phyloP scores from a whole-genome alignment of 2,888 invertebrate genomes.

The Synergus itoensis region DNA sequence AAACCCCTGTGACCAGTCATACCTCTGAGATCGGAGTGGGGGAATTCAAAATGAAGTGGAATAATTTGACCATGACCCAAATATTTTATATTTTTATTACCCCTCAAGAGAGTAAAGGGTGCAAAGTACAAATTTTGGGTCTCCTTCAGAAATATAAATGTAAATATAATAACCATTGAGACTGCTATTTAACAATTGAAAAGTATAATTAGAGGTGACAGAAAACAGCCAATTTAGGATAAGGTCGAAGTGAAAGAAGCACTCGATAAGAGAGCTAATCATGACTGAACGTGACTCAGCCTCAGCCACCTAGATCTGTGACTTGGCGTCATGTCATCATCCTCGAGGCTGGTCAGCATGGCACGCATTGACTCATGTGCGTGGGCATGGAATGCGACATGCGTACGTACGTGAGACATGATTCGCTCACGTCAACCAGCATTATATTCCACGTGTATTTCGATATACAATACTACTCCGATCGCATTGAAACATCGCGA shows the following conservation, averaged over 20 bases:
- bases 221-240: constrained; percentile 41
- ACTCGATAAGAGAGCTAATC: constrained; percentile 54
- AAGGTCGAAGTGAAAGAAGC: constrained; percentile 54
- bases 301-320: constrained; percentile 53
- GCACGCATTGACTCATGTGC: constrained; percentile 73
- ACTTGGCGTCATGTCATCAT: constrained; percentile 59
- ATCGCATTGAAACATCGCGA: not conserved
- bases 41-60: too few species aligned
- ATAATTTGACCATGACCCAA: too few species aligned
- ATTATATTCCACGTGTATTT: constrained; percentile 41
- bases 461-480: constrained; percentile 22
- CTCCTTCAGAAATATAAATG: too few species aligned
- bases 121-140: too few species aligned
- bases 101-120: too few species aligned
- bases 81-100: too few species aligned
- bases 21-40: too few species aligned
- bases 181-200: not conserved
- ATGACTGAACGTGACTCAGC: constrained; percentile 57
- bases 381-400: constrained; percentile 70
- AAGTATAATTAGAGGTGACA: not conserved
- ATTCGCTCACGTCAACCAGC: constrained; percentile 38
- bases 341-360: constrained; percentile 43
- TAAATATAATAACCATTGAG: too few species aligned
- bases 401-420: constrained; percentile 55
- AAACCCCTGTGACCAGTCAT: too few species aligned